Base-by-base conservation (phyloP, 1,140 invertebrate species). In the Drosophila tsacasi region DNA sequence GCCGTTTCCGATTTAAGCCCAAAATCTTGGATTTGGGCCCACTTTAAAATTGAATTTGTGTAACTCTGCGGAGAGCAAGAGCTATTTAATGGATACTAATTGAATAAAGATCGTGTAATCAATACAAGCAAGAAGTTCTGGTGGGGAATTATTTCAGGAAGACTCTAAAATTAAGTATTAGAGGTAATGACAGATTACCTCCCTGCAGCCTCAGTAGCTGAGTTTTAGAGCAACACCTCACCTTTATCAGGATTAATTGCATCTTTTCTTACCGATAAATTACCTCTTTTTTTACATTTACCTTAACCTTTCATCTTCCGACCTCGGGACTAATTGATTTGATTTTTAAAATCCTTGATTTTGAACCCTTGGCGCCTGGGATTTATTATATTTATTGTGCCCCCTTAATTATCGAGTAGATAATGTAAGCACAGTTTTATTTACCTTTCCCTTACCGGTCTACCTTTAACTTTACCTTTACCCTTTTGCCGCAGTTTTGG, bases 1-100 rank as follows among this genome's bases (percentile, higher is more conserved):
- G 12, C 8, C 32, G 42, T 23, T 37, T 37, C 32, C 52, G 32
- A 30, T 27, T 59, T 57, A 57, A 57, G 68, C 32, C 17, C 42
- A 32, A 67, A 58, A 49, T 42, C 49, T 55, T 42, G n/a, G 63
- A 30, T 39, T 30, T 35, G 13, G 17, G 13, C 17, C 17, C 35
- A 44, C 49, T 68, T 71, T 71, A 46, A 71, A 54, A 37, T 68
- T 39, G 25, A 71, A 71, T 71, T 49, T 68, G 25, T 19, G 12
- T 12, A 32, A 19, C 19, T 63, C 59, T 15, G 32, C 39, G n/a
- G 27, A 30, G 27, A 17, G 3, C 27, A 19, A 1, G 9, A 32
- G 58, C 39, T 66, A 63, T 64, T 66, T 66, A 63, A 57, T 12
- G 54, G 27, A 32, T 19, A 9, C 50, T 66, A 66, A 66, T 66